These are phyloP conservation scores for Ferdinandea cuprea DNA, from an alignment of 2,888 invertebrate species.

Conservation along the genomic window DNA sequence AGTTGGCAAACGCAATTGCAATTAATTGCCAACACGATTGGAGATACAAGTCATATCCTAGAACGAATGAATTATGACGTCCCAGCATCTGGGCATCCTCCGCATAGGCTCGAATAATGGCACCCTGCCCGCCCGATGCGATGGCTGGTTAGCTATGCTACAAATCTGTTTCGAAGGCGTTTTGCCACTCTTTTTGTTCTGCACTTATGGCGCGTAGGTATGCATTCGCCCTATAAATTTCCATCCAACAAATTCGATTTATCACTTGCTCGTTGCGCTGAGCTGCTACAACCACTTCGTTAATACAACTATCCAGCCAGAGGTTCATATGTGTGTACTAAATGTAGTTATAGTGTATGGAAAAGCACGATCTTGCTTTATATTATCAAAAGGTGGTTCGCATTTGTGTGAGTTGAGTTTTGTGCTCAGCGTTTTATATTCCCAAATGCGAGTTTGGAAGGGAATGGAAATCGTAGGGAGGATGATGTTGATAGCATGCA, in stretches of 20 bases:
- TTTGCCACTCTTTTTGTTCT: conserved; percentile 71
- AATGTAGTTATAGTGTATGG: background rate
- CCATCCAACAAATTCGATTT: conserved; percentile 72
- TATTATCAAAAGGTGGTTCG: conserved; percentile 19
- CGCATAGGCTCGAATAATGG: conserved; percentile 52
- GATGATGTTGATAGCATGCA: conserved; percentile 18
- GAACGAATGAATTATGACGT: conserved; percentile 70
- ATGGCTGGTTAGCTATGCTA: conserved; percentile 55
- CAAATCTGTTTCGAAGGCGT: conserved; percentile 74
- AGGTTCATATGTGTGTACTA: conserved; percentile 18
- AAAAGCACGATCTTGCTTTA: conserved; percentile 43
- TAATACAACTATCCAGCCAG: conserved; percentile 46
- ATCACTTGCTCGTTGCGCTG: conserved; percentile 70
- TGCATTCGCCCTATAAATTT: conserved; percentile 66
- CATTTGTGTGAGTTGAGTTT: conserved; percentile 37
- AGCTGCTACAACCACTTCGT: conserved; percentile 53
- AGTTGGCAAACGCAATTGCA: conserved; percentile 41
- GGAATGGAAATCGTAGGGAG: background rate
- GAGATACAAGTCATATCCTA: conserved; percentile 68
- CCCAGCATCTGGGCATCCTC: conserved; percentile 49
- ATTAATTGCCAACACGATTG: conserved; percentile 69
- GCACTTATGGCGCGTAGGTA: conserved; percentile 29
- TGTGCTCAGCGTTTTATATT: no score
- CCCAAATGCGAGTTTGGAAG: conserved; percentile 14
- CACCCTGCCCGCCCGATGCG: conserved; percentile 29